phyloP scores from a whole-genome alignment of 2,888 invertebrate species.

The Notodromas monacha region DNA sequence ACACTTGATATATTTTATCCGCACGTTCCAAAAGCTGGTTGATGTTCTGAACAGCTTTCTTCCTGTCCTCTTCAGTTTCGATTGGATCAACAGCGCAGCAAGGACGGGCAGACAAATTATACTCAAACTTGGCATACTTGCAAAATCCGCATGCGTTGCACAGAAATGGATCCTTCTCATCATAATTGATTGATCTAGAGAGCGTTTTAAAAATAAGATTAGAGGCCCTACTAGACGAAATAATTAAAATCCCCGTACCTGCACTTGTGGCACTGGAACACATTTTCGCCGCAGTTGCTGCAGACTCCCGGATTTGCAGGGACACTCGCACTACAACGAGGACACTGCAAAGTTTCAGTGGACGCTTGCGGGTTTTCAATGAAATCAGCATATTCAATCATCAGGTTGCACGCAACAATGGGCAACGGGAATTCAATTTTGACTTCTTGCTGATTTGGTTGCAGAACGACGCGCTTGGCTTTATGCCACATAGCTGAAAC shows the following conservation, averaged over 20 bases:
- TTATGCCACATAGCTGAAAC: conserved; percentile 60
- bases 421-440: conserved; percentile 89
- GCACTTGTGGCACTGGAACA: conserved; percentile 96
- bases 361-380: conserved; percentile 79
- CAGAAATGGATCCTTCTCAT: conserved; percentile 91
- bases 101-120: conserved; percentile 55
- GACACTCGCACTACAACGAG: conserved; percentile 78
- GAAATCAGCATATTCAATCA: conserved; percentile 93
- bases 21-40: conserved; percentile 71
- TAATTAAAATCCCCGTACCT: conserved; percentile 21
- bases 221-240: background rate
- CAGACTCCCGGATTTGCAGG: conserved; percentile 92
- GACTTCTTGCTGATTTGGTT: conserved; percentile 71
- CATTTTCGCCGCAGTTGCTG: conserved; percentile 86
- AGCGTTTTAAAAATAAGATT: conserved; percentile 5
- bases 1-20: conserved; percentile 61
- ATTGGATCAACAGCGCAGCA: conserved; percentile 92
- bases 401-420: conserved; percentile 83
- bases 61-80: conserved; percentile 78
- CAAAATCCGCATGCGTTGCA: conserved; percentile 97
- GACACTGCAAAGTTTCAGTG: conserved; percentile 74
- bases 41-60: conserved; percentile 68
- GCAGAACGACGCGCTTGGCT: conserved; percentile 60
- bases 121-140: conserved; percentile 95
- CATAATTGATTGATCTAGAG: conserved; percentile 74